These are phyloP conservation scores for Panulirus ornatus DNA, from an alignment of 1,140 invertebrate genomes.

Conservation along the genomic window DNA sequence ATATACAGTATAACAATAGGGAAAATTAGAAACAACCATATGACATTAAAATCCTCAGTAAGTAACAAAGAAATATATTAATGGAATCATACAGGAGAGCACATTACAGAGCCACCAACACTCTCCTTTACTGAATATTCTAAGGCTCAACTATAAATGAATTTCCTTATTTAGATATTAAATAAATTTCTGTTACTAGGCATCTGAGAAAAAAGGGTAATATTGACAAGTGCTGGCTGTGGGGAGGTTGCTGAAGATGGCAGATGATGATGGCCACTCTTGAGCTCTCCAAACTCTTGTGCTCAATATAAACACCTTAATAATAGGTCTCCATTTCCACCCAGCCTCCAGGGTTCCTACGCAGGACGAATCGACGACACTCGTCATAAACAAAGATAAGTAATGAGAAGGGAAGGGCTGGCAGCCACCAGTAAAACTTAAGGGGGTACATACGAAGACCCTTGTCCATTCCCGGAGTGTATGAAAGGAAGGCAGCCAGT, in stretches of 20 bases:
- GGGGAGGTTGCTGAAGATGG: conserved; percentile 43
- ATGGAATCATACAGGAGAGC: conserved; percentile 57
- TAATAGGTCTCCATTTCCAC: conserved; percentile 90
- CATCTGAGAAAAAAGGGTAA: conserved; percentile 24
- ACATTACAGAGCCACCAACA: conserved; percentile 31
- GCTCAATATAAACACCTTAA: conserved; percentile 79
- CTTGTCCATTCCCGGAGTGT: conserved; percentile 85
- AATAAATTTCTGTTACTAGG: conserved; percentile 23
- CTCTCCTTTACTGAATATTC: conserved; percentile 30
- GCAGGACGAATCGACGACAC: conserved; percentile 83
- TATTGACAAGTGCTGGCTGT: conserved; percentile 45
- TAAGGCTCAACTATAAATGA: conserved; percentile 3
- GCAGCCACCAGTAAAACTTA: conserved; percentile 86
- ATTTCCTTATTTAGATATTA: conserved; percentile 37
- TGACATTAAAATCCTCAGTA: conserved; percentile 67
- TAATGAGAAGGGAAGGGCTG: conserved; percentile 87
- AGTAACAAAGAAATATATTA: conserved; percentile 67
- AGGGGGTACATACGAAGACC: conserved; percentile 82
- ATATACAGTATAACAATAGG: conserved; percentile 71
- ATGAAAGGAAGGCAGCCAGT: conserved; percentile 85
- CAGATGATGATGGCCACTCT: too few relatives aligned
- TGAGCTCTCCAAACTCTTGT: conserved; percentile 39
- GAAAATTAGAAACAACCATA: conserved; percentile 69
- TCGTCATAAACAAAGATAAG: conserved; percentile 90
- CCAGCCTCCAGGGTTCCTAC: conserved; percentile 83